These are phyloP conservation scores for Empidonax traillii DNA, from an alignment of 2,113 vertebrate species.

Conservation along the genomic window DNA sequence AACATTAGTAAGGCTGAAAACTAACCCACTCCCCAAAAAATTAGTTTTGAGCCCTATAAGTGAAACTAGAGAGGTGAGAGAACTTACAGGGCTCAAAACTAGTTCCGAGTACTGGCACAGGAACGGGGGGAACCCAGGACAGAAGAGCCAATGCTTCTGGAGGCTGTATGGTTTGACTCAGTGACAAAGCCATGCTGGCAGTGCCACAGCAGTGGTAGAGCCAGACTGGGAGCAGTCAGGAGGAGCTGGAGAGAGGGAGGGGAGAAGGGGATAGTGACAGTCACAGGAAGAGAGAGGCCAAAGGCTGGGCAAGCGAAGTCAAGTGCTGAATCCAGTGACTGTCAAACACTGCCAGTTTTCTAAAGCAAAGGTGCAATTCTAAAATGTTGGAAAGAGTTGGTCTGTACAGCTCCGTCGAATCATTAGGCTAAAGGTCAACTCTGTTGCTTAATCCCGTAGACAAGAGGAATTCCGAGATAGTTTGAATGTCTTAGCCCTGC, in stretches of 20 bases:
- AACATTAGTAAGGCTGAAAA: neutral
- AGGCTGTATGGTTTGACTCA: neutral
- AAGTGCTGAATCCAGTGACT: neutral
- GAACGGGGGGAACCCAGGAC: neutral
- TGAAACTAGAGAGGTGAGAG: neutral
- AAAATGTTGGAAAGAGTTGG: neutral
- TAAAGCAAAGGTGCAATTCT: neutral
- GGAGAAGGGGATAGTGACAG: neutral
- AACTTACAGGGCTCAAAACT: neutral
- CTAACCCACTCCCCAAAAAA: neutral
- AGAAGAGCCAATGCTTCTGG: neutral
- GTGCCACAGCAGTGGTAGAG: no score
- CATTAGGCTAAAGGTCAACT: neutral
- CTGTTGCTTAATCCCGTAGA: neutral
- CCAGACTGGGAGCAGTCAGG: neutral
- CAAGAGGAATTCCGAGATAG: neutral
- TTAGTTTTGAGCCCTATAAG: neutral
- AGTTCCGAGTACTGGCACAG: neutral
- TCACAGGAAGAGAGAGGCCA: neutral
- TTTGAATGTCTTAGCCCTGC: neutral
- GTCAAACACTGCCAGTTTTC: neutral
- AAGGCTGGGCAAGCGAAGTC: neutral
- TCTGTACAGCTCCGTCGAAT: neutral
- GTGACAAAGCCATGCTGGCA: neutral
- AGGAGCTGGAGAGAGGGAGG: neutral